A percentile compares a stretch with the other conserved stretches of the same genome.
Evolutionary conservation across 1,140 invertebrate species (phyloP).

Genomic region (Arion vulgaris): DNA sequence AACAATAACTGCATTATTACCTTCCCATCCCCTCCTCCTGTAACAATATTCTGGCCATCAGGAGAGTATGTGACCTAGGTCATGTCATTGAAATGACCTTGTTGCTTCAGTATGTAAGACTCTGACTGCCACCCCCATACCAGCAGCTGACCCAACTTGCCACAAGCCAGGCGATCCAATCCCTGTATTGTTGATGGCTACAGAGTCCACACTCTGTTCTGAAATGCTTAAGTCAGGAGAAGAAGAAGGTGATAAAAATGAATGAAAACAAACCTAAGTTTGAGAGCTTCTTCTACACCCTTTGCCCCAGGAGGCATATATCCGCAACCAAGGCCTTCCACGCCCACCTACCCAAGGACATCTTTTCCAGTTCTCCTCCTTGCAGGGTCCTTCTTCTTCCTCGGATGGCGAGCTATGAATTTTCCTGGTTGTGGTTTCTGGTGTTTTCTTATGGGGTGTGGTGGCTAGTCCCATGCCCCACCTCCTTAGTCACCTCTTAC

Average conservation of each 20-base stretch:
- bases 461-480: no score
- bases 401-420: no score
- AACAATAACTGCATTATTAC: no score
- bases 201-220: conserved; percentile 84
- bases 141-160: conserved; percentile 87
- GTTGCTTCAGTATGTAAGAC: conserved; percentile 97
- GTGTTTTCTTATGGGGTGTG: no score
- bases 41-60: conserved; percentile 91
- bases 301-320: no score
- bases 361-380: no score
- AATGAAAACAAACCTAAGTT: neutral
- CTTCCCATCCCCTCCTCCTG: conserved; percentile 95
- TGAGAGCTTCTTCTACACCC: no score
- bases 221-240: conserved; percentile 64
- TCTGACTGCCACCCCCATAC: conserved; percentile 99
- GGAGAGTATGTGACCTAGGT: conserved; percentile 88
- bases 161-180: conserved; percentile 90
- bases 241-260: neutral
- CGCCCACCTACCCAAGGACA: no score
- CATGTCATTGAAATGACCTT: conserved; percentile 93
- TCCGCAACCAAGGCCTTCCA: no score
- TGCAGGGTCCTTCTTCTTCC: no score
- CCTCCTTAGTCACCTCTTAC: no score
- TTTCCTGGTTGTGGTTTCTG: no score
- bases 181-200: conserved; percentile 89